A percentile compares a stretch with the other conserved stretches of the same genome.
phyloP scores from a whole-genome alignment of 2,113 vertebrate species.

The Phalacrocorax aristotelis region DNA sequence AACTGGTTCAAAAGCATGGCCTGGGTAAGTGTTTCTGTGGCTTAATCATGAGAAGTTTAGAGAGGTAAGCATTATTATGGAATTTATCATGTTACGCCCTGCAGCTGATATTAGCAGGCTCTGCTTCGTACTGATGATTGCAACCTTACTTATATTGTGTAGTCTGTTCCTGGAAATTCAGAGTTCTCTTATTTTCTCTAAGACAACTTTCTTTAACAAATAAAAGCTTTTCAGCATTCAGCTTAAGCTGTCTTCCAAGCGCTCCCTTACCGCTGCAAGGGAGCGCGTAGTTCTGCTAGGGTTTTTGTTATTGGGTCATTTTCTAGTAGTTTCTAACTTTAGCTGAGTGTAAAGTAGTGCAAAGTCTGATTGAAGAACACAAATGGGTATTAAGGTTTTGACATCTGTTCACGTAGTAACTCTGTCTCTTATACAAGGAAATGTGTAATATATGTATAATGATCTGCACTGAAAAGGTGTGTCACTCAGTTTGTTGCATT shows the following conservation, averaged over 20 bases:
- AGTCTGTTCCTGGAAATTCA: neutral
- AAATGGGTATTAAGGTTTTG: neutral
- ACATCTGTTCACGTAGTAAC: neutral
- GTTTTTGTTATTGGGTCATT: neutral
- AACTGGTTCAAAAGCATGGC: conserved; percentile 84
- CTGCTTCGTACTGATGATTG: neutral
- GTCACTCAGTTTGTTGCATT: neutral
- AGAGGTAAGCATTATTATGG: neutral
- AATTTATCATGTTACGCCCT: neutral
- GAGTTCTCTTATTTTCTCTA: neutral
- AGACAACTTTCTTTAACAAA: neutral
- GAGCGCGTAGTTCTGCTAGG: neutral
- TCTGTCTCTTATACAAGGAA: neutral
- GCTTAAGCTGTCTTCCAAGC: neutral
- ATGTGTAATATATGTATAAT: neutral
- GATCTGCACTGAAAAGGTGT: neutral
- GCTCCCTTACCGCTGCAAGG: neutral
- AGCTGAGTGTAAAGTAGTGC: neutral
- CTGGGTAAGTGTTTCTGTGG: conserved; percentile 73
- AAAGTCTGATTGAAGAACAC: neutral
- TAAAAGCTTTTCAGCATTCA: neutral
- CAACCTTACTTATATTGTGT: neutral
- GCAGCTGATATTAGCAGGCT: neutral
- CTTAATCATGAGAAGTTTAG: neutral
- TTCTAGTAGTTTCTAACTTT: neutral